Evolutionary conservation across 1,140 invertebrate species (phyloP), one percentile per base, ranked within the genome.

Genomic region (Mercenaria mercenaria): DNA sequence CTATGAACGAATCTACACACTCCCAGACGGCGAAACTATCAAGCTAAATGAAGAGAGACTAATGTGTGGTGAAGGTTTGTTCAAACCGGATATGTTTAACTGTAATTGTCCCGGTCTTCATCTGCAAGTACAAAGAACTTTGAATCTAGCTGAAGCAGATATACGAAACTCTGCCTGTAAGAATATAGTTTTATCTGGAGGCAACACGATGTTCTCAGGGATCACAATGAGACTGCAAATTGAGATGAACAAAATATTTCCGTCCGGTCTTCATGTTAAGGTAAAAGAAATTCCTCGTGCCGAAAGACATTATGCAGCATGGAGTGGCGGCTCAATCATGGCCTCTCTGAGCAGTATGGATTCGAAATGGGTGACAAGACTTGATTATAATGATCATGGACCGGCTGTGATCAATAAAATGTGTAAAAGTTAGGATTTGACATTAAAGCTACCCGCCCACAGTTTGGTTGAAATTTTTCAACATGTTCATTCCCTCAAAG

Each of bases 161-260:
- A 26, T 88, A 37, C 50, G 74, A 37, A 59, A 50, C 1, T 29
- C 34, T 23, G 67, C 56, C 15, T 88, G 74, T 50, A 50, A 34
- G 37, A 79, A 88, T 76, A 67, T 88, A 26, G 72, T 88, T 11
- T 50, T 79, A 26, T 74, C 72, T 20, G 85, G 85, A 0, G 85
- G 85, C 11, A 88, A 88, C 41, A 88, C 85, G 32, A 52, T 88
- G 74, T 88, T 79, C 39, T 50, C 72, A 32, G 85, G 85, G 20
- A 2, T 88, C 0, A 34, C 67, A 20, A 61, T 50, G 41, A 59
- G 85, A 20, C n/a, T 88, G 23, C 56, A 77, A 37, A 77, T 67
- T 37, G 85, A 88, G 32, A 41, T 88, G 41, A 79, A 88, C 56
- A 77, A 76, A 50, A 41, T 79, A 59, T 67, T 64, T 59, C 72